phyloP scores from a whole-genome alignment of 2,888 invertebrate species.

The Ichneumoninae sp. region DNA sequence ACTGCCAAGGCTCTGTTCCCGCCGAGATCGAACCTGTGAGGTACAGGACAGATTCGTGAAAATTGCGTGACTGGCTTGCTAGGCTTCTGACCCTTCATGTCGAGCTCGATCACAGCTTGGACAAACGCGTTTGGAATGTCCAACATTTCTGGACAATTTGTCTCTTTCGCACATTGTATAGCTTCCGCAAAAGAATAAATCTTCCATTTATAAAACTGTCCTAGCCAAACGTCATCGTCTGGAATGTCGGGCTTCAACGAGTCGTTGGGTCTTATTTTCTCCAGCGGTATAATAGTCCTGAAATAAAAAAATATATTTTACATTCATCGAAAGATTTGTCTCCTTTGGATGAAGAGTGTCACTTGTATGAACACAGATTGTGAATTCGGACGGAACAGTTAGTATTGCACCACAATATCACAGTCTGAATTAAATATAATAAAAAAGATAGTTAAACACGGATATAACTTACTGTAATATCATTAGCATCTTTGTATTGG shows the following conservation, averaged over 20 bases:
- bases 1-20: slow-evolving; percentile 90
- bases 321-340: not conserved
- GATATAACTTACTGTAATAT: no score
- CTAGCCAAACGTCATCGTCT: slow-evolving; percentile 88
- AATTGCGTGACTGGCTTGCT: slow-evolving; percentile 90
- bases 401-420: no score
- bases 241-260: slow-evolving; percentile 85
- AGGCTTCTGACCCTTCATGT: slow-evolving; percentile 87
- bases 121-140: slow-evolving; percentile 91
- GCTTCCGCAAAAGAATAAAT: slow-evolving; percentile 91
- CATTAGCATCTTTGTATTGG: no score
- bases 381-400: no score
- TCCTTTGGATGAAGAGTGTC: not conserved
- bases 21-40: slow-evolving; percentile 89
- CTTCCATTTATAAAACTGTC: slow-evolving; percentile 86
- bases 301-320: slow-evolving; percentile 58
- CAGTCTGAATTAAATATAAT: no score
- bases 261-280: slow-evolving; percentile 87
- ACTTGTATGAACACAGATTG: not conserved
- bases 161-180: slow-evolving; percentile 91
- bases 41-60: slow-evolving; percentile 88
- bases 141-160: slow-evolving; percentile 93
- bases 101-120: slow-evolving; percentile 90
- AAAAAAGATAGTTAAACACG: no score
- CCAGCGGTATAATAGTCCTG: slow-evolving; percentile 83